A percentile compares a stretch with the other conserved stretches of the same genome.
Evolutionary conservation across 1,140 invertebrate species (phyloP).

Genomic region (Temnothorax longispinosus): DNA sequence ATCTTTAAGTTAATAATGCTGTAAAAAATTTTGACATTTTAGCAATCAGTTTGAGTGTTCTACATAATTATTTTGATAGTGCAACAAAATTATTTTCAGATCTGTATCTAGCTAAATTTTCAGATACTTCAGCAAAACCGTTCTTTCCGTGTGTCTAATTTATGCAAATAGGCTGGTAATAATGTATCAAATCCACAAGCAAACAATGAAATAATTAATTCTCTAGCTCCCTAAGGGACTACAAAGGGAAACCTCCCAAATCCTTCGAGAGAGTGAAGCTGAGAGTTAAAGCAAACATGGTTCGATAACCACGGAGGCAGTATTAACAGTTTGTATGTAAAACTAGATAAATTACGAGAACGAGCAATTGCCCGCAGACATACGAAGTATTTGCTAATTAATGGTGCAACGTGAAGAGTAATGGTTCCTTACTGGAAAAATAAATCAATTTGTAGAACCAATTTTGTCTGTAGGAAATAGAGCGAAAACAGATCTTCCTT

Average conservation of each 20-base stretch:
- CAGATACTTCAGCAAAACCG: no score
- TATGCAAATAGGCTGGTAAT: conserved; percentile 55
- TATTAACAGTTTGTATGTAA: conserved; percentile 26
- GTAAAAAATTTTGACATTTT: no score
- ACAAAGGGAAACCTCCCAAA: conserved; percentile 38
- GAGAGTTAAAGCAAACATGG: conserved; percentile 30
- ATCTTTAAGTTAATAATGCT: neutral
- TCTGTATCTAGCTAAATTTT: no score
- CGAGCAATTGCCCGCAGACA: neutral
- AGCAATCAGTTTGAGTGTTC: no score
- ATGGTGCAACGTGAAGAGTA: neutral
- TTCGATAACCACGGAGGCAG: conserved; percentile 36
- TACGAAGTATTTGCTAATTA: conserved; percentile 16
- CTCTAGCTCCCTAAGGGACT: conserved; percentile 31
- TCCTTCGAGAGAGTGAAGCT: conserved; percentile 29
- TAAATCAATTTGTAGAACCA: neutral
- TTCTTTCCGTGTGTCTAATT: neutral
- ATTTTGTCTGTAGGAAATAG: conserved; percentile 8
- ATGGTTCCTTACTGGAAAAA: neutral
- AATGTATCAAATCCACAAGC: conserved; percentile 46
- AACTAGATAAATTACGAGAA: conserved; percentile 30
- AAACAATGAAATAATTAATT: conserved; percentile 59
- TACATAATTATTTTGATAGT: no score
- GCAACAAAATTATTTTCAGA: no score
- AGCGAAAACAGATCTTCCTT: neutral